Conservation (phyloP, 2,888 invertebrate genomes). For the Leucoma salicis region DNA sequence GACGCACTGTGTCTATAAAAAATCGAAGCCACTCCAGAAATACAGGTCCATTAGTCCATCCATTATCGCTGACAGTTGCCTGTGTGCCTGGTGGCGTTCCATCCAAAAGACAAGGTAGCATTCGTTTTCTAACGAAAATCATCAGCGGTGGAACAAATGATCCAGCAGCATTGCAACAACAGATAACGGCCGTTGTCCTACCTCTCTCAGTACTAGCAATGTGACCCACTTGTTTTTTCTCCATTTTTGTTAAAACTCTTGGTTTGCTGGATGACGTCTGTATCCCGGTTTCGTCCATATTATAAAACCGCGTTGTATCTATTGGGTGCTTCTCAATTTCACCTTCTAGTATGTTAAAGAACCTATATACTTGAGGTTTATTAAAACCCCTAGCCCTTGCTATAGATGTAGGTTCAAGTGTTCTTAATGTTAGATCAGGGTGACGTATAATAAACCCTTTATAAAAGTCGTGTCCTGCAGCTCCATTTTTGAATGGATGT, state of each 20-base stretch:
- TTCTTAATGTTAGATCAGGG: slow-evolving; percentile 21
- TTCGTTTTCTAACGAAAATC: neutral
- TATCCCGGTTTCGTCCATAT: slow-evolving; percentile 31
- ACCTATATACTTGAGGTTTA: slow-evolving; percentile 26
- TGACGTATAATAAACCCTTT: slow-evolving; percentile 13
- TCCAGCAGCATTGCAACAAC: neutral
- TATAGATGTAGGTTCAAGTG: slow-evolving; percentile 32
- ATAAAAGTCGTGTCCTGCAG: slow-evolving; percentile 14
- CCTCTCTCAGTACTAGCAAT: neutral
- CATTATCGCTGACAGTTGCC: neutral
- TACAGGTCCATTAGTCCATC: neutral
- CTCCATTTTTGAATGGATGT: slow-evolving; percentile 8
- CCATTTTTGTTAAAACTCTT: neutral
- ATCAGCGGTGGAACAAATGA: neutral
- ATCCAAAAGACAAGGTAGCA: neutral
- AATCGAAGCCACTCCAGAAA: neutral
- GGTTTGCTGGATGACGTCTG: slow-evolving; percentile 4
- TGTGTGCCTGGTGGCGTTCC: neutral
- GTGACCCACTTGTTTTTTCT: neutral
- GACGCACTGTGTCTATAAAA: neutral
- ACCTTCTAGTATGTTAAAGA: slow-evolving; percentile 24
- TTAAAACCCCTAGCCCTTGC: slow-evolving; percentile 31
- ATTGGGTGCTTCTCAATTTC: slow-evolving; percentile 24
- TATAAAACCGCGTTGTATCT: slow-evolving; percentile 25
- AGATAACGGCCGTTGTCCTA: neutral